A percentile compares a stretch with the other conserved stretches of the same genome.
Evolutionary conservation across 1,140 invertebrate species (phyloP).

Genomic region (Heliconius hewitsoni): DNA sequence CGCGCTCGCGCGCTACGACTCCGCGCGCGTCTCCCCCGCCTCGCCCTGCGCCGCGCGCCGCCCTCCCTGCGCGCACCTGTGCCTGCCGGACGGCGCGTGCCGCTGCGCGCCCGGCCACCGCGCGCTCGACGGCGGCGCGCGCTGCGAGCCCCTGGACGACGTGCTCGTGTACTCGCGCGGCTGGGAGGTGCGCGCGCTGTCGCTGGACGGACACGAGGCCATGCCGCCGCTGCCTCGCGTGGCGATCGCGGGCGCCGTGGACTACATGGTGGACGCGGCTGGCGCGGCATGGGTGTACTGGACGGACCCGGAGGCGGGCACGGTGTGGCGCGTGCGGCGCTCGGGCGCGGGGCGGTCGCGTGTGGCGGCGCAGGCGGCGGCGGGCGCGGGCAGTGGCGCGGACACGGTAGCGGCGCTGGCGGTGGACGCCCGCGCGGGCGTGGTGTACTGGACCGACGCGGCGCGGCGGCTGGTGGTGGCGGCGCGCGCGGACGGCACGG

Average conservation of each 20-base stretch:
- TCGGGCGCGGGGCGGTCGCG: slow-evolving; percentile 94
- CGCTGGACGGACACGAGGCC: slow-evolving; percentile 87
- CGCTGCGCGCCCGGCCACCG: slow-evolving; percentile 79
- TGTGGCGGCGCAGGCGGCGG: slow-evolving; percentile 89
- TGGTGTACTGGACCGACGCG: slow-evolving; percentile 74
- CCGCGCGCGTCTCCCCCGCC: slow-evolving; percentile 34
- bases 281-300: slow-evolving; percentile 94
- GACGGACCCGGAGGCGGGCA: slow-evolving; percentile 92
- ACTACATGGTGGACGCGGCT: slow-evolving; percentile 90
- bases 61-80: slow-evolving; percentile 83
- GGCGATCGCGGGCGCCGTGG: slow-evolving; percentile 87
- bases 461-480: slow-evolving; percentile 88
- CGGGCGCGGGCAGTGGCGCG: slow-evolving; percentile 83
- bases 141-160: slow-evolving; percentile 68
- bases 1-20: slow-evolving; percentile 74
- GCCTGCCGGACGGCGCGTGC: slow-evolving; percentile 84
- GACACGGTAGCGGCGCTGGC: slow-evolving; percentile 85
- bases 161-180: slow-evolving; percentile 93
- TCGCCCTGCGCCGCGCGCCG: slow-evolving; percentile 74
- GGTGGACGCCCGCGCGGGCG: slow-evolving; percentile 88
- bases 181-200: slow-evolving; percentile 90
- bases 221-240: slow-evolving; percentile 83
- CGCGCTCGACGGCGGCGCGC: slow-evolving; percentile 84
- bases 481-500: slow-evolving; percentile 90
- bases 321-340: slow-evolving; percentile 87